A percentile compares a stretch with the other conserved stretches of the same genome.
Conservation (phyloP, 2,888 invertebrate species). For the Synergus umbraculus region DNA sequence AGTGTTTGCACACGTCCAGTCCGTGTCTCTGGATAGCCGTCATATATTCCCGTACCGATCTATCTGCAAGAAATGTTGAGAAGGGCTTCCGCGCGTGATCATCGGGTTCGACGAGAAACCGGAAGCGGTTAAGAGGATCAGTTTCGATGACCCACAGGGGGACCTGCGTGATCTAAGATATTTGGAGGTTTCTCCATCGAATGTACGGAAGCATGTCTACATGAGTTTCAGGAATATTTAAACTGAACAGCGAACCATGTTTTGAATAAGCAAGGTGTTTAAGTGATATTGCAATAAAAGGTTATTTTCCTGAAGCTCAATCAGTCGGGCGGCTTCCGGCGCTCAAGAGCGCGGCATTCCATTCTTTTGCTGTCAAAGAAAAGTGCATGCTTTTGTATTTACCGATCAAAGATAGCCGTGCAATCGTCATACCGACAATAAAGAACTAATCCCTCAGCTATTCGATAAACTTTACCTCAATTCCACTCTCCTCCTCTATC, state of each 20-base stretch:
- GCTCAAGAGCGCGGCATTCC: slow-evolving; percentile 59
- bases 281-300: too few species aligned
- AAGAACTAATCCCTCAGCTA: slow-evolving; percentile 66
- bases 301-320: not conserved
- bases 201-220: not conserved
- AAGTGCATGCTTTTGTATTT: slow-evolving; percentile 61
- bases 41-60: slow-evolving; percentile 53
- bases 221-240: too few species aligned
- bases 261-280: too few species aligned
- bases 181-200: not conserved
- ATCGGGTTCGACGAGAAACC: slow-evolving; percentile 42
- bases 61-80: slow-evolving; percentile 43
- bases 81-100: slow-evolving; percentile 32
- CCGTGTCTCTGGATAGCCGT: slow-evolving; percentile 57
- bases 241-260: too few species aligned
- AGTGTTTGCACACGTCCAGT: slow-evolving; percentile 66
- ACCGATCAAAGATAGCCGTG: slow-evolving; percentile 60
- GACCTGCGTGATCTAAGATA: not conserved
- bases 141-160: not conserved
- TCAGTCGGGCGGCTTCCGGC: slow-evolving; percentile 50
- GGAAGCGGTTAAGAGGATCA: slow-evolving; percentile 52
- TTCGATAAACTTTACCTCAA: slow-evolving; percentile 61
- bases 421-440: slow-evolving; percentile 66
- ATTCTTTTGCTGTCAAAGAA: slow-evolving; percentile 59
- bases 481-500: slow-evolving; percentile 31